Conservation (phyloP, 64 coral and sea anemone species). For the Cladopsammia gracilis region DNA sequence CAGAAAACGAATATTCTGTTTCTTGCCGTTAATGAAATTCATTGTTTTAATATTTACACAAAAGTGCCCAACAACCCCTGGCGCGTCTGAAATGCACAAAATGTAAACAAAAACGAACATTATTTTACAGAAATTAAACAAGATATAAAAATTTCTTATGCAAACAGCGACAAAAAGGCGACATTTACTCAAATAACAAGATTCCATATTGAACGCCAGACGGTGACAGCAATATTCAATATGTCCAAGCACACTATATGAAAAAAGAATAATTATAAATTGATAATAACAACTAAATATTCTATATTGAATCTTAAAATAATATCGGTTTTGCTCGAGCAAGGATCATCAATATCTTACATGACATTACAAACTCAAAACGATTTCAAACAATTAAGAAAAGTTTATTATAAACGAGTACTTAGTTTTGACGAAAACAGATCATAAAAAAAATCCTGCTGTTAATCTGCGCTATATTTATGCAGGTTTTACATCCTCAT, state of each 20-base stretch:
- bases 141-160: not conserved
- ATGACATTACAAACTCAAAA: not conserved
- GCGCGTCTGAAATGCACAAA: conserved; percentile 16
- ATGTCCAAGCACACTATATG: not conserved
- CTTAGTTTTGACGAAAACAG: not conserved
- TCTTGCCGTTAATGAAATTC: not conserved
- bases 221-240: not conserved
- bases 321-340: not conserved
- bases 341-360: not conserved
- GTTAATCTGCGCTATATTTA: too few relatives aligned
- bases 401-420: not conserved
- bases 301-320: not conserved
- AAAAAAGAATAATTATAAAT: not conserved
- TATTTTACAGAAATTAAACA: not conserved
- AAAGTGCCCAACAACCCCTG: not conserved
- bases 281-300: not conserved
- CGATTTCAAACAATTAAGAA: not conserved
- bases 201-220: not conserved
- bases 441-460: not conserved
- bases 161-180: conserved; percentile 10
- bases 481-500: too few relatives aligned
- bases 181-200: not conserved
- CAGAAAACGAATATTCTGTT: too few relatives aligned
- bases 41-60: conserved; percentile 20
- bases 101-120: not conserved